Percentiles rank a stretch among this genome's conserved stretches.
phyloP scores from a whole-genome alignment of 2,797 vertebrate genomes.

The Zalophus californianus region DNA sequence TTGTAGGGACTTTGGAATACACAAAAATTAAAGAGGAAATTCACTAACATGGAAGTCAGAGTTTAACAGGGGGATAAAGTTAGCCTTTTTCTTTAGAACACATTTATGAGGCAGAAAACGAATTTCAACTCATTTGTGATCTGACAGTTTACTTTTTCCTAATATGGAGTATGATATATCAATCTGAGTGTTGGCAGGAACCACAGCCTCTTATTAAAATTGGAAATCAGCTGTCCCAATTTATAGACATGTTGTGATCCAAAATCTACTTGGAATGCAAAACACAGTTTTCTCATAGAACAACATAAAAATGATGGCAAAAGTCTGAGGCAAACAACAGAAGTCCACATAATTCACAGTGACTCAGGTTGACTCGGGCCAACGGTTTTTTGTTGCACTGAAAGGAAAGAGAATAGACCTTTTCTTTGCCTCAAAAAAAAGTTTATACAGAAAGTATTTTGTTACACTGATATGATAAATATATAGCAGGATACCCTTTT shows the following conservation, averaged over 20 bases:
- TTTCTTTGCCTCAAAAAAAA: not conserved
- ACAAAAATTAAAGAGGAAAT: not conserved
- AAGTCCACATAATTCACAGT: not conserved
- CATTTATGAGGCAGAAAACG: not conserved
- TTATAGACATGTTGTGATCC: not conserved
- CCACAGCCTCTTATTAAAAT: not conserved
- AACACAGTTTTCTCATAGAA: not conserved
- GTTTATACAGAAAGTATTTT: not conserved
- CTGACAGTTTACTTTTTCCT: not conserved
- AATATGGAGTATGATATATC: not conserved
- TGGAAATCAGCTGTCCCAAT: not conserved
- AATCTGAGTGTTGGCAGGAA: not conserved
- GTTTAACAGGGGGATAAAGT: not conserved
- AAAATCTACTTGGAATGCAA: not conserved
- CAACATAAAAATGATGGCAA: not conserved
- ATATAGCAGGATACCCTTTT: not conserved
- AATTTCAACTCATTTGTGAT: not conserved
- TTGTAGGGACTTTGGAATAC: not conserved
- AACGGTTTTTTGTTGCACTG: not conserved
- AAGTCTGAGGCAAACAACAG: not conserved
- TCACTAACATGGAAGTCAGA: not conserved
- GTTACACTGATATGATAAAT: not conserved
- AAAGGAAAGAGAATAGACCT: too few relatives aligned
- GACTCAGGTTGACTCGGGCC: not conserved
- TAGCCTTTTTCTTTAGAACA: not conserved